These are phyloP conservation scores for Mola mola DNA, from an alignment of 2,113 vertebrate genomes.

Conservation along the genomic window DNA sequence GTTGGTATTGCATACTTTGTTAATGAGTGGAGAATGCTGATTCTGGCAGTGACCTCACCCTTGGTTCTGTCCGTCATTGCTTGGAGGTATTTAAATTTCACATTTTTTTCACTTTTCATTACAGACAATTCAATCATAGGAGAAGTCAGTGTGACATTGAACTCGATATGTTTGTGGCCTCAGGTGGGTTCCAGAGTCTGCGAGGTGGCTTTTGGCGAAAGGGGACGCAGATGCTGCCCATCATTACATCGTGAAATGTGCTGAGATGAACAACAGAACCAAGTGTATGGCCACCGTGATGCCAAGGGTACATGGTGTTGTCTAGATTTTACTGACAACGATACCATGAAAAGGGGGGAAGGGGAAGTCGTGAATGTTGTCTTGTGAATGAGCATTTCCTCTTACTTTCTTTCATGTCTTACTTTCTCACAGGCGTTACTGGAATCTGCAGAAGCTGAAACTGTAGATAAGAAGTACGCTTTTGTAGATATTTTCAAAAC, in stretches of 20 bases:
- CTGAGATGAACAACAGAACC: conserved; percentile 80
- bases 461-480: conserved; percentile 62
- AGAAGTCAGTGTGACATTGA: no score
- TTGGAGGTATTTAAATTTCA: conserved; percentile 72
- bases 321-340: no score
- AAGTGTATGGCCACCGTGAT: conserved; percentile 73
- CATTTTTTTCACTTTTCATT: not conserved
- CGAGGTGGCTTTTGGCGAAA: conserved; percentile 88
- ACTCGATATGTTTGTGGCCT: conserved; percentile 4
- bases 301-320: conserved; percentile 67
- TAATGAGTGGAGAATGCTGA: conserved; percentile 78
- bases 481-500: conserved; percentile 78
- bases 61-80: conserved; percentile 66
- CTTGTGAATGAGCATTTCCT: not conserved
- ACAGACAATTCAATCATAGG: not conserved
- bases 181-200: conserved; percentile 95
- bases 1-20: conserved; percentile 67
- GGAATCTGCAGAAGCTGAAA: conserved; percentile 40
- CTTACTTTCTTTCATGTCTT: no score
- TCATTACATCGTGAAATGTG: conserved; percentile 84
- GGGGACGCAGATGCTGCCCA: conserved; percentile 82
- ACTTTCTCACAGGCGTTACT: conserved; percentile 66
- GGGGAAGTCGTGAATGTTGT: not conserved
- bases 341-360: no score
- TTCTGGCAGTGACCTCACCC: conserved; percentile 72